Conservation (phyloP, 2,888 invertebrate species). For the Drosophila bunnanda region DNA sequence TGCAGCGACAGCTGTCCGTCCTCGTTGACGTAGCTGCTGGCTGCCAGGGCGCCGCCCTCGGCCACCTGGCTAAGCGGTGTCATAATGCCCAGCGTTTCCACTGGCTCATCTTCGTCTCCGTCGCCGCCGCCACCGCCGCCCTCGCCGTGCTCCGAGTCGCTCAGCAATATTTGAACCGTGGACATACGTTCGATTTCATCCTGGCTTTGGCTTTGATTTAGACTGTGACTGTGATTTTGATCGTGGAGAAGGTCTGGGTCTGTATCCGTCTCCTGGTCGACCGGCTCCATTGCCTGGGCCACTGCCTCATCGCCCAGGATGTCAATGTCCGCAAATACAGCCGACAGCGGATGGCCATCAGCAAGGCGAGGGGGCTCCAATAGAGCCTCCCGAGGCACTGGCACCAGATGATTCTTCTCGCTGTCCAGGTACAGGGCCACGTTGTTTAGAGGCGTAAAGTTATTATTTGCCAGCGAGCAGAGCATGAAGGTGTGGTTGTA, state of each 20-base stretch:
- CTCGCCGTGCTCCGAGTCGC: conserved; percentile 1
- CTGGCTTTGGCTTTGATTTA: neutral
- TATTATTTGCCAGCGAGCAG: conserved; percentile 87
- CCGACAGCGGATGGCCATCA: conserved; percentile 61
- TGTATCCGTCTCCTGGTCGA: neutral
- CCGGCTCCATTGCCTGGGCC: conserved; percentile 52
- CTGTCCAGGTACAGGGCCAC: conserved; percentile 83
- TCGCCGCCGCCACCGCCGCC: neutral
- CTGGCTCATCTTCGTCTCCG: conserved; percentile 8
- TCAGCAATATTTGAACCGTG: conserved; percentile 5
- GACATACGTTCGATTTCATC: neutral
- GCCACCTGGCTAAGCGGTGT: conserved; percentile 52
- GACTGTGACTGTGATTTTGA: neutral
- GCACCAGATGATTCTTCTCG: conserved; percentile 79
- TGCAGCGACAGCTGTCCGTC: conserved; percentile 20
- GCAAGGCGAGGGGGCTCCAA: conserved; percentile 66
- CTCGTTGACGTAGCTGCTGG: conserved; percentile 4
- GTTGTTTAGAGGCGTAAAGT: conserved; percentile 90
- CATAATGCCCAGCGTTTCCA: conserved; percentile 51
- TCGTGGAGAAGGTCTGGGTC: neutral
- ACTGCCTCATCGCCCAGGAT: conserved; percentile 55
- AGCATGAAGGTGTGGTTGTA: conserved; percentile 90
- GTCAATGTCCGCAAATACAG: conserved; percentile 58
- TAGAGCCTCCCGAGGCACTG: conserved; percentile 75
- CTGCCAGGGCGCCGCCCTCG: conserved; percentile 20